Evolutionary conservation across 2,797 vertebrate genomes (phyloP), one percentile per base, ranked within the genome.

Genomic region (Tapirus indicus): DNA sequence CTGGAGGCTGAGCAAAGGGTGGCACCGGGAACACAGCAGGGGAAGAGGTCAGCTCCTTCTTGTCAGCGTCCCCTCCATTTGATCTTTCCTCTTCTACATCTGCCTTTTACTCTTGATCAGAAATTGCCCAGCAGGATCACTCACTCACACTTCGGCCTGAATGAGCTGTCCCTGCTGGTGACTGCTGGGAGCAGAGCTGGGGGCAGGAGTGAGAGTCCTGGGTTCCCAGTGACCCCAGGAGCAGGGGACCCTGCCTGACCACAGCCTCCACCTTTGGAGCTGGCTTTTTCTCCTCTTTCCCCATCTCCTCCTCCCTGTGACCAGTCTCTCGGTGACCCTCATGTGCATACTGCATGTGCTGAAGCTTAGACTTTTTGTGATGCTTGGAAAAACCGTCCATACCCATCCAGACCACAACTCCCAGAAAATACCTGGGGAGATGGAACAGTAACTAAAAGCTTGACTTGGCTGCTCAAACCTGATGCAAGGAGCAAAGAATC

Each of bases 11-110:
- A 66, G 25, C 1, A 3, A n/a, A 80, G 32, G 16, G 11, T 27
- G 23, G n/a, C 10, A 3, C 23, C 18, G 6, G 1, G 6, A 32
- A 3, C 3, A 14, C 2, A 3, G 1, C 0, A 5, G 44, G 7
- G 5, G 3, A 5, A 8, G 14, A 32, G 29, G 44, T 21, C 11
- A 16, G 27, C 35, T 21, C 11, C 25, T 13, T 17, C 1, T 3
- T 2, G 54, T 8, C 7, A 7, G 49, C n/a, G 87, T 8, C 17
- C 29, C 27, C 58, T 32, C 32, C 27, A 12, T 38, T 62, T 7
- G 21, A 35, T 66, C 83, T 44, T 32, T 32, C 18, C 38, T 58
- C 47, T 17, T 52, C 54, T 35, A 38, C 38, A 38, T 38, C 25
- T 58, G 35, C 32, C 25, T 71, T 68, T 80, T 5, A 49, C 6